Conservation (phyloP, 2,113 vertebrate species). For the Istiophorus platypterus region DNA sequence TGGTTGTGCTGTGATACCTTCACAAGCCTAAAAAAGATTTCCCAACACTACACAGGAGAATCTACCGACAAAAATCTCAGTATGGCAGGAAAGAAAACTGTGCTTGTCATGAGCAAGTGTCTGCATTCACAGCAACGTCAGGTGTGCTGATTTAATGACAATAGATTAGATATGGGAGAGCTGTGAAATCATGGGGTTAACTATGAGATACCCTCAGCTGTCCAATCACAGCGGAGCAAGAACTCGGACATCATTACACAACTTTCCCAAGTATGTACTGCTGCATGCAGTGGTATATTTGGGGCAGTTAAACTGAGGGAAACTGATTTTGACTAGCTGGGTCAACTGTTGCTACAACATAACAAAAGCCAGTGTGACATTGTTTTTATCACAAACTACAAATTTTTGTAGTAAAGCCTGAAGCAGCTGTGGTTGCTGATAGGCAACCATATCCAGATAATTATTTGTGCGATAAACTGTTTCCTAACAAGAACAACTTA, state of each 20-base stretch:
- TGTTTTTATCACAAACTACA: no score
- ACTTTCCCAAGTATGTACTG: neutral
- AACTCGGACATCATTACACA: neutral
- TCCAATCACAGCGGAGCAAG: constrained; percentile 3
- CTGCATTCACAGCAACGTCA: constrained; percentile 7
- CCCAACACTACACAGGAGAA: neutral
- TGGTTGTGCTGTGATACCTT: neutral
- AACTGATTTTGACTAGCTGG: neutral
- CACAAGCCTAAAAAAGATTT: neutral
- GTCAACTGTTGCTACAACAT: neutral
- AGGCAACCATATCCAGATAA: neutral
- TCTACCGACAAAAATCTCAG: neutral
- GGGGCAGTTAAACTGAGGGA: neutral
- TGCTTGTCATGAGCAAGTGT: neutral
- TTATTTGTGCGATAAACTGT: neutral
- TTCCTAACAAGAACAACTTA: neutral
- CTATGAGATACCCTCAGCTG: neutral
- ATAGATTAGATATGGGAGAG: neutral
- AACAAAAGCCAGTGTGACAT: neutral
- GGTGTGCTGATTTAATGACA: constrained; percentile 14
- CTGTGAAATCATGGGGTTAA: neutral
- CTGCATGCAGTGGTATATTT: neutral
- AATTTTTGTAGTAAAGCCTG: no score
- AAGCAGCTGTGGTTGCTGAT: neutral
- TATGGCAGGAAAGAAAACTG: neutral